A percentile compares a stretch with the other conserved stretches of the same genome.
These are phyloP conservation scores for Agonopterix heracliana DNA, from an alignment of 2,888 invertebrate species.

Conservation along the genomic window DNA sequence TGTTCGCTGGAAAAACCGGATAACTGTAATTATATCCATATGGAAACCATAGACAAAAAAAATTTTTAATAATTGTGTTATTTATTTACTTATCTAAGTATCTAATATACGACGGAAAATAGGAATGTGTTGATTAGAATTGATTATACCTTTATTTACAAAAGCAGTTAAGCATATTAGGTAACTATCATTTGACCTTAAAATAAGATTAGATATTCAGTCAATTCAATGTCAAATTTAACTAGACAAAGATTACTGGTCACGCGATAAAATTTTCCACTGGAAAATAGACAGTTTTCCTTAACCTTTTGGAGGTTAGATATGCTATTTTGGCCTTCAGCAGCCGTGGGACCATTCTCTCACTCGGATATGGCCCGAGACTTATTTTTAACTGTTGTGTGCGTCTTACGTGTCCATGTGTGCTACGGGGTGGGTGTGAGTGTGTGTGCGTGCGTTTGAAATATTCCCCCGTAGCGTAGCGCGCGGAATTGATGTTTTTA, in stretches of 20 bases:
- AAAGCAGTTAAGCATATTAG: neutral
- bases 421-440: slow-evolving; percentile 34
- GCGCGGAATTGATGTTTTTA: slow-evolving; percentile 74
- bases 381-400: slow-evolving; percentile 69
- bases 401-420: slow-evolving; percentile 42
- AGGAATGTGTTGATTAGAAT: neutral
- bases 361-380: slow-evolving; percentile 64
- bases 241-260: slow-evolving; percentile 1
- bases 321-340: slow-evolving; percentile 20
- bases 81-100: too few species aligned
- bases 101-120: too few species aligned
- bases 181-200: too few species aligned
- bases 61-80: too few species aligned
- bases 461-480: slow-evolving; percentile 63
- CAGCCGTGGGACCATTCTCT: slow-evolving; percentile 53
- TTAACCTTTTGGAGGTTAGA: slow-evolving; percentile 9
- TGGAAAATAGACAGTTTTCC: neutral
- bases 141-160: neutral
- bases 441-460: slow-evolving; percentile 66
- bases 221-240: slow-evolving; percentile 1
- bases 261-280: slow-evolving; percentile 4
- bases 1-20: slow-evolving; percentile 40
- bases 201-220: too few species aligned
- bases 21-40: slow-evolving; percentile 21
- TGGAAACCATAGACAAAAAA: too few species aligned